phyloP scores from a whole-genome alignment of 2,797 vertebrate genomes.

The Petrocephalus sullivani region DNA sequence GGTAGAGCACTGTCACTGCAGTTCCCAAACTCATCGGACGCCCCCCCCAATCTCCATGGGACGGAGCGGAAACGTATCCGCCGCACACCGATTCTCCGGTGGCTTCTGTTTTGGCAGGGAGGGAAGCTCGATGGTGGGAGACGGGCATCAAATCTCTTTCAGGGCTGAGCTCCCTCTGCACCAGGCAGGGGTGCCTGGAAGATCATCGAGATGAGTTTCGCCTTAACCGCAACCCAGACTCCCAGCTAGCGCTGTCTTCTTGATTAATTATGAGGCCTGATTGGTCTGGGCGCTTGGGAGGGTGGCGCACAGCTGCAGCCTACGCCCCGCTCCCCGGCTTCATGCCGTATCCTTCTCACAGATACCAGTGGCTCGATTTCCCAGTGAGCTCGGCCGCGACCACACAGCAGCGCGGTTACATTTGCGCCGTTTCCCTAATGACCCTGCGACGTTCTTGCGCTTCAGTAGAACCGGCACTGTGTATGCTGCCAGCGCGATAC shows the following conservation, averaged over 20 bases:
- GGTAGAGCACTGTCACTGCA: neutral
- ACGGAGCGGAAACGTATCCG: neutral
- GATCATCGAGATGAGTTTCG: neutral
- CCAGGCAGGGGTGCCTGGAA: neutral
- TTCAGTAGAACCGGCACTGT: neutral
- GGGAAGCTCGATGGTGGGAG: neutral
- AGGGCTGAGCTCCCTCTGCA: neutral
- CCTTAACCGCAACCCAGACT: neutral
- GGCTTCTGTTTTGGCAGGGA: neutral
- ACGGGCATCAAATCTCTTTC: neutral
- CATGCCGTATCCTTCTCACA: neutral
- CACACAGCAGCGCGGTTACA: neutral
- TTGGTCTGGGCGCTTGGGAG: neutral
- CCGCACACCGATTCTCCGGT: neutral
- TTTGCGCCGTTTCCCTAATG: neutral
- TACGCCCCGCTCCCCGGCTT: neutral
- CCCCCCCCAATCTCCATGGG: neutral
- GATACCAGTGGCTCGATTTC: neutral
- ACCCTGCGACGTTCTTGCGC: neutral
- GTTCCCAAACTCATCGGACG: neutral
- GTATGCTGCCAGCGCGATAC: neutral
- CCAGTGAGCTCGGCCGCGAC: neutral
- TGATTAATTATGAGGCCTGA: neutral
- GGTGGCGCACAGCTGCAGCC: neutral
- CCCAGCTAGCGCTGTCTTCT: neutral